phyloP scores from a whole-genome alignment of 1,140 invertebrate species.

The Himalopsyche phryganea region DNA sequence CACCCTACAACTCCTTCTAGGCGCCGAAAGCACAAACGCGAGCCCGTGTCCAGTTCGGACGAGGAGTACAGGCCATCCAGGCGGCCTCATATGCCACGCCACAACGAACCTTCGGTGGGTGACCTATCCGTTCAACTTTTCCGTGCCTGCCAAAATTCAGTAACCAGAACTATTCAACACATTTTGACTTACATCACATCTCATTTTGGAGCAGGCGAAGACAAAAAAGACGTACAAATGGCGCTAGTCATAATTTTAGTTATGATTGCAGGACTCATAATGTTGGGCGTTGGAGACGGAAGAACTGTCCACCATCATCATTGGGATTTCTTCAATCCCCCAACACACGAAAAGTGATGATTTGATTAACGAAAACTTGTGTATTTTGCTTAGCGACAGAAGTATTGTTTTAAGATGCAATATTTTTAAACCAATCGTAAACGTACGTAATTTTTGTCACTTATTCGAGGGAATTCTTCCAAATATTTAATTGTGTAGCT shows the following conservation, averaged over 20 bases:
- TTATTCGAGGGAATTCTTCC: too few relatives aligned
- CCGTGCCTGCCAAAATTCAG: conserved; percentile 59
- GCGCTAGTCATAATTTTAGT: conserved; percentile 71
- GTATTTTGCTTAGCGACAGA: not conserved
- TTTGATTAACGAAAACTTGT: not conserved
- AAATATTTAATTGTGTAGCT: too few relatives aligned
- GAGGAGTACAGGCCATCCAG: conserved; percentile 46
- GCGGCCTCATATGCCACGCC: conserved; percentile 40
- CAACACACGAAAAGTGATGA: conserved; percentile 43
- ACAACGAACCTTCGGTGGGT: conserved; percentile 55
- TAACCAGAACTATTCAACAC: conserved; percentile 61
- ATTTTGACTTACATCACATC: conserved; percentile 62
- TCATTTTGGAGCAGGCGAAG: conserved; percentile 54
- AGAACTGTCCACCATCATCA: conserved; percentile 71
- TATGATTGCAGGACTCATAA: conserved; percentile 66
- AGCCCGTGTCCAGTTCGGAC: conserved; percentile 52
- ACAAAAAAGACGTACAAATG: conserved; percentile 68
- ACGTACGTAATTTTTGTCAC: too few relatives aligned
- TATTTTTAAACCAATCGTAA: too few relatives aligned
- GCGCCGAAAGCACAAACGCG: conserved; percentile 43
- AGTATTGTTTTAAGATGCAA: too few relatives aligned
- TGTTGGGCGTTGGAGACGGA: conserved; percentile 65
- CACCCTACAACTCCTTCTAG: conserved; percentile 41
- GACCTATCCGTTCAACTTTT: conserved; percentile 65
- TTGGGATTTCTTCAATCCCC: conserved; percentile 83